These are phyloP conservation scores for Temnothorax unifasciatus DNA, from an alignment of 2,888 invertebrate genomes.

Conservation along the genomic window DNA sequence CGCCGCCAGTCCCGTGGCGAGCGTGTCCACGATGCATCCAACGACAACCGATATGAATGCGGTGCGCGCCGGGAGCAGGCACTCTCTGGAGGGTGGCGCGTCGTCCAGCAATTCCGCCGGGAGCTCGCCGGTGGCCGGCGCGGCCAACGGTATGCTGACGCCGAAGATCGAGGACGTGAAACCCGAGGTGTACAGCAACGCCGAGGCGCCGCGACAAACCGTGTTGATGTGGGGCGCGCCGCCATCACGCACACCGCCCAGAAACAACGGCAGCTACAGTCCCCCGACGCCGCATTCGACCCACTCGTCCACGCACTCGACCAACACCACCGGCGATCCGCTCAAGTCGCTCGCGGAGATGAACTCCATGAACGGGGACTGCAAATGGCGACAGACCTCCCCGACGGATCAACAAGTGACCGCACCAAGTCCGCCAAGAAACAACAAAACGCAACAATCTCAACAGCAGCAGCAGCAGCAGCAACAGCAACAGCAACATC, in stretches of 20 bases:
- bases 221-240: slow-evolving; percentile 96
- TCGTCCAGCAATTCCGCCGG: slow-evolving; percentile 89
- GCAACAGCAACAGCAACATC: slow-evolving; percentile 80
- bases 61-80: slow-evolving; percentile 83
- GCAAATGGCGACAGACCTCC: slow-evolving; percentile 86
- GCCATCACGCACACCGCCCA: slow-evolving; percentile 83
- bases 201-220: slow-evolving; percentile 93
- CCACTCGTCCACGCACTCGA: slow-evolving; percentile 81
- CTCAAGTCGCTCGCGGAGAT: slow-evolving; percentile 87
- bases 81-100: slow-evolving; percentile 87
- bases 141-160: slow-evolving; percentile 87
- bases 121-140: slow-evolving; percentile 88
- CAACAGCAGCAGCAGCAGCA: slow-evolving; percentile 81
- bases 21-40: slow-evolving; percentile 71
- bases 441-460: slow-evolving; percentile 81
- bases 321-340: slow-evolving; percentile 83
- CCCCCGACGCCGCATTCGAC: slow-evolving; percentile 84
- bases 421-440: slow-evolving; percentile 84
- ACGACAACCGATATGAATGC: slow-evolving; percentile 74
- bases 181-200: slow-evolving; percentile 86
- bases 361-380: slow-evolving; percentile 87
- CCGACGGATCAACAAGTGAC: slow-evolving; percentile 80
- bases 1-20: slow-evolving; percentile 81
- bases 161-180: slow-evolving; percentile 89
- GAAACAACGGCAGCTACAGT: slow-evolving; percentile 84